Percentiles rank a stretch among this genome's conserved stretches.
These are phyloP conservation scores for Mesorhabditis sp. DNA, from an alignment of 2,888 invertebrate genomes.

Conservation along the genomic window DNA sequence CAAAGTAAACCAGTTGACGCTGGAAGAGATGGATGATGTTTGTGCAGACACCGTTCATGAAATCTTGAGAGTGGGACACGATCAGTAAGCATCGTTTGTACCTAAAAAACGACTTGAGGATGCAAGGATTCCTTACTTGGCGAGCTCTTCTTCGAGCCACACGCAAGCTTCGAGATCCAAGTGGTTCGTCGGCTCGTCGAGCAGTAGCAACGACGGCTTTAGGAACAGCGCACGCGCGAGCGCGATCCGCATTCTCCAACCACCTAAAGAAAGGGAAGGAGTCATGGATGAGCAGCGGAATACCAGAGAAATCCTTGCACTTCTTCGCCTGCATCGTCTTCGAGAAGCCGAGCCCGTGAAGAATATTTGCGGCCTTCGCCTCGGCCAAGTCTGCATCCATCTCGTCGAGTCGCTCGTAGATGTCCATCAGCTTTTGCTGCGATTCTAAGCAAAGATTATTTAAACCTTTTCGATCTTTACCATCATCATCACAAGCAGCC, in stretches of 20 bases:
- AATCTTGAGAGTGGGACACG: constrained; percentile 97
- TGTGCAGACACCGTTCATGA: constrained; percentile 84
- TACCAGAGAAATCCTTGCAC: constrained; percentile 70
- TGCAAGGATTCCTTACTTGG: constrained; percentile 64
- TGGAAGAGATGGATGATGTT: constrained; percentile 94
- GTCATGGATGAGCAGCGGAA: neutral
- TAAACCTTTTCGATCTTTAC: constrained; percentile 58
- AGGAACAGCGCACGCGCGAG: constrained; percentile 66
- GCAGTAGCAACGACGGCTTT: constrained; percentile 65
- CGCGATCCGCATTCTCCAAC: constrained; percentile 69
- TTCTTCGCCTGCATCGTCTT: constrained; percentile 66
- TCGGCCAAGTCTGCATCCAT: constrained; percentile 92
- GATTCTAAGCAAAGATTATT: constrained; percentile 66
- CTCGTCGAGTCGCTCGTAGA: constrained; percentile 94
- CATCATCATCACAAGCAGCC: constrained; percentile 80
- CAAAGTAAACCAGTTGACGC: constrained; percentile 87
- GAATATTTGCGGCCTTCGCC: constrained; percentile 85
- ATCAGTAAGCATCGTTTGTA: constrained; percentile 94
- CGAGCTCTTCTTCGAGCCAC: constrained; percentile 96
- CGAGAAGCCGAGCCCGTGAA: constrained; percentile 92
- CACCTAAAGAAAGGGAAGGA: constrained; percentile 58
- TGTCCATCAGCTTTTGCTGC: constrained; percentile 92
- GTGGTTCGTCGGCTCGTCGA: constrained; percentile 68
- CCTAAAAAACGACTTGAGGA: neutral
- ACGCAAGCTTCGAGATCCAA: constrained; percentile 89